These are phyloP conservation scores for Gobionotothen gibberifrons DNA, from an alignment of 2,797 vertebrate genomes.

Conservation along the genomic window DNA sequence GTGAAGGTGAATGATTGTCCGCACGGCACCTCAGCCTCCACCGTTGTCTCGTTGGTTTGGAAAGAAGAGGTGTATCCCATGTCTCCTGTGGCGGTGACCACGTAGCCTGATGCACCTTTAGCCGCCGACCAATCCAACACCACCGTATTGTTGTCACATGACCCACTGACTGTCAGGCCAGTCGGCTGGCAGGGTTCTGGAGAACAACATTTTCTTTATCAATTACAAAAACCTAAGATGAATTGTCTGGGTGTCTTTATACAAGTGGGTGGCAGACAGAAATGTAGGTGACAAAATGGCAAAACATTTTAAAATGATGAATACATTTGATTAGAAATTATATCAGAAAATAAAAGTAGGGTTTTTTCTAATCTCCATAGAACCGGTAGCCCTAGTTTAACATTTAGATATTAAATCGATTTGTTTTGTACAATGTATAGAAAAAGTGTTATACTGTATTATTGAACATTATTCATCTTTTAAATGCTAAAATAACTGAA, in stretches of 20 bases:
- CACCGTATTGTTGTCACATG: slow-evolving; percentile 75
- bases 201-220: not conserved
- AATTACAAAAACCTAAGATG: not conserved
- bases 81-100: slow-evolving; percentile 68
- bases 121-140: slow-evolving; percentile 72
- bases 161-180: slow-evolving; percentile 54
- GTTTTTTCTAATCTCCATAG: not conserved
- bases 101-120: slow-evolving; percentile 70
- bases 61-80: slow-evolving; percentile 67
- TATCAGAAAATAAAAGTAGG: too few species aligned
- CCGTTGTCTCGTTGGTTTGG: slow-evolving; percentile 57
- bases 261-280: not conserved
- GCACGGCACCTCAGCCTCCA: slow-evolving; percentile 73
- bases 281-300: not conserved
- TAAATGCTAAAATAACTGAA: too few species aligned
- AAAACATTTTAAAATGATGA: too few species aligned
- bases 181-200: slow-evolving; percentile 81
- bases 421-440: too few species aligned
- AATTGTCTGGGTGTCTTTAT: not conserved
- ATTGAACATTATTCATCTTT: too few species aligned
- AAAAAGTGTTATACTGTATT: too few species aligned
- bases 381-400: not conserved
- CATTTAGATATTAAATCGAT: too few species aligned
- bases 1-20: slow-evolving; percentile 82
- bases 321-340: too few species aligned